Conservation (phyloP, 92 coral and sea anemone genomes). For the Chrysogorgia sp. region DNA sequence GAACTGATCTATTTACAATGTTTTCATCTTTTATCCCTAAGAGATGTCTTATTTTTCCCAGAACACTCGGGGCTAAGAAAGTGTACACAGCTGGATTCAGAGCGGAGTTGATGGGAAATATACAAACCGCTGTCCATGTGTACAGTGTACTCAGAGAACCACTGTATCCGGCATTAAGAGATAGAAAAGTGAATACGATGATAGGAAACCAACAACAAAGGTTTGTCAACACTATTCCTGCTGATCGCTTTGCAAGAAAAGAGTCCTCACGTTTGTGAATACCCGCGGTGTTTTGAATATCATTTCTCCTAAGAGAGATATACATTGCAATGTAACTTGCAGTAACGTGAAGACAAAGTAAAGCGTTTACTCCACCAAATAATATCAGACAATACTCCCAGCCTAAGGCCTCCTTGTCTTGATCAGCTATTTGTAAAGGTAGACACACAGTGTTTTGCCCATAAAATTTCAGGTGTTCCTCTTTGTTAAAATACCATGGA, state of each 20-base stretch:
- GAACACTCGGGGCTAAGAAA: slow-evolving; percentile 22
- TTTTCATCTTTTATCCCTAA: no score
- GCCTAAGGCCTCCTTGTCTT: not conserved
- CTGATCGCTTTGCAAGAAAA: slow-evolving; percentile 21
- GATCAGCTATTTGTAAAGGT: slow-evolving; percentile 7
- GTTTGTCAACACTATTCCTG: slow-evolving; percentile 23
- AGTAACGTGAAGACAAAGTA: slow-evolving; percentile 3
- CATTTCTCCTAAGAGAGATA: not conserved
- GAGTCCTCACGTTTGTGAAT: slow-evolving; percentile 8
- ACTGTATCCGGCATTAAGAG: slow-evolving; percentile 10
- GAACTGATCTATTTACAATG: no score
- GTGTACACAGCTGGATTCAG: slow-evolving; percentile 67
- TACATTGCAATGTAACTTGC: slow-evolving; percentile 13
- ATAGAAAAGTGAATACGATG: slow-evolving; percentile 7
- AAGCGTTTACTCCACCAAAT: slow-evolving; percentile 19
- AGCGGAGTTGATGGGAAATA: slow-evolving; percentile 65
- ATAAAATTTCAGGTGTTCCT: slow-evolving; percentile 7
- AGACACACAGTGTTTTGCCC: slow-evolving; percentile 30
- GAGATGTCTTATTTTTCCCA: not conserved
- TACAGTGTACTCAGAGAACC: not conserved
- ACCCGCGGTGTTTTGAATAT: not conserved
- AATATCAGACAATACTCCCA: slow-evolving; percentile 27
- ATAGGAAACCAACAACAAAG: slow-evolving; percentile 32
- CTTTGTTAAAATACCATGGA: not conserved
- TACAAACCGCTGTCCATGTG: slow-evolving; percentile 29